Conservation (phyloP, 1,140 invertebrate genomes). For the Drosophila parvula region DNA sequence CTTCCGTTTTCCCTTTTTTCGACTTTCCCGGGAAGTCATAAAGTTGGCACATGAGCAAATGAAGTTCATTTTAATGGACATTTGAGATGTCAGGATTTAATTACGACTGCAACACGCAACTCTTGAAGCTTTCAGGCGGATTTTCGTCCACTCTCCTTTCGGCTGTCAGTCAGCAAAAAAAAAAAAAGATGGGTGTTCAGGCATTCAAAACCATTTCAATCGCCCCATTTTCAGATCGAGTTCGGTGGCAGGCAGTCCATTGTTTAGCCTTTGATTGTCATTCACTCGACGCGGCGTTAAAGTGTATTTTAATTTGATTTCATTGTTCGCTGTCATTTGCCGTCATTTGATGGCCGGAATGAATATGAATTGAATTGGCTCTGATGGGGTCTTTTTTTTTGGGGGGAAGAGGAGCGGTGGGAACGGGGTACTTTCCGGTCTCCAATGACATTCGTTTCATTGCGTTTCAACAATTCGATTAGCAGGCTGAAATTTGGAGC, state of each 20-base stretch:
- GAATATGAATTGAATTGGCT: conserved; percentile 73
- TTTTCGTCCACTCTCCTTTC: conserved; percentile 42
- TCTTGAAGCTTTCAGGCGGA: conserved; percentile 48
- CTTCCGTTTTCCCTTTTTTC: conserved; percentile 11
- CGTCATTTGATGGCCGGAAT: conserved; percentile 70
- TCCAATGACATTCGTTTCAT: conserved; percentile 56
- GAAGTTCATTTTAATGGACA: conserved; percentile 61
- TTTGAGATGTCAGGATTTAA: conserved; percentile 49
- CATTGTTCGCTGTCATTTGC: conserved; percentile 78
- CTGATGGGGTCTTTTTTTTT: not conserved
- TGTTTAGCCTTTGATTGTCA: conserved; percentile 80
- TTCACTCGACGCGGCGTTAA: conserved; percentile 66
- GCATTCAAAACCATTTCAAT: conserved; percentile 13
- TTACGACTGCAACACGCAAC: conserved; percentile 63
- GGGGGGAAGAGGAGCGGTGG: not conserved
- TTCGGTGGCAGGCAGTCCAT: conserved; percentile 54
- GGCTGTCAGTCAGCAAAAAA: conserved; percentile 48
- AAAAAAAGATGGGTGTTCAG: conserved; percentile 13
- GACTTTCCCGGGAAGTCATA: conserved; percentile 31
- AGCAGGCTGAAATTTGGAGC: conserved; percentile 25
- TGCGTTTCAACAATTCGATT: conserved; percentile 66
- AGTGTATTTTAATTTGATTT: conserved; percentile 82
- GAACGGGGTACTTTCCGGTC: conserved; percentile 14
- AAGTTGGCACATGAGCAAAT: conserved; percentile 43
- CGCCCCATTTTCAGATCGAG: conserved; percentile 13